These are phyloP conservation scores for Nasonia vitripennis DNA, from an alignment of 1,140 invertebrate species.

Conservation along the genomic window DNA sequence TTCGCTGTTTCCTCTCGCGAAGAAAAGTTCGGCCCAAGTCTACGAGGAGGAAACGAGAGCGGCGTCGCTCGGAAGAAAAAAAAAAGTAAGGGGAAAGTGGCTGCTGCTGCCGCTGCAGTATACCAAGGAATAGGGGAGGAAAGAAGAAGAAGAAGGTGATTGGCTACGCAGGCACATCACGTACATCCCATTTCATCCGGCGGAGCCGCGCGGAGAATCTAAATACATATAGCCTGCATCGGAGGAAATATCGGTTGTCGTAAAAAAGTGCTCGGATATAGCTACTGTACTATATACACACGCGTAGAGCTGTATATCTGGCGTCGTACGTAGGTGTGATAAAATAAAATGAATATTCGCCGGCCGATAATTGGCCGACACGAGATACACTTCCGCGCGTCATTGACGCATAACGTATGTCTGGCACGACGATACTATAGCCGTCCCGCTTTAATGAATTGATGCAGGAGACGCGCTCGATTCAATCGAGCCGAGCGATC, in stretches of 20 bases:
- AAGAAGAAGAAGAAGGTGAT: slow-evolving; percentile 7
- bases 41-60: background rate
- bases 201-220: slow-evolving; percentile 6
- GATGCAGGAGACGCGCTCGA: background rate
- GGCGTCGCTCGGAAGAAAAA: background rate
- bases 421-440: background rate
- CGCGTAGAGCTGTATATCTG: background rate
- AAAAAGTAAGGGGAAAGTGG: background rate
- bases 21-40: too few species aligned
- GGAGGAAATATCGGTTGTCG: slow-evolving; percentile 8
- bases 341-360: too few species aligned
- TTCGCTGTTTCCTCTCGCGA: too few species aligned
- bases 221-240: slow-evolving; percentile 6
- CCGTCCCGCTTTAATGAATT: background rate
- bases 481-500: too few species aligned
- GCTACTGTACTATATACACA: background rate
- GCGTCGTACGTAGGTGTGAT: background rate
- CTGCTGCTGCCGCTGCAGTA: background rate
- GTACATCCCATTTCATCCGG: slow-evolving; percentile 25
- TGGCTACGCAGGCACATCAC: slow-evolving; percentile 25
- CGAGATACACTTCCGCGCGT: background rate
- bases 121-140: background rate
- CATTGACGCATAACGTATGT: background rate
- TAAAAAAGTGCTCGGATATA: background rate
- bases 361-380: background rate